Conservation (phyloP, 1,140 invertebrate species). For the Tetramorium simillimum region DNA sequence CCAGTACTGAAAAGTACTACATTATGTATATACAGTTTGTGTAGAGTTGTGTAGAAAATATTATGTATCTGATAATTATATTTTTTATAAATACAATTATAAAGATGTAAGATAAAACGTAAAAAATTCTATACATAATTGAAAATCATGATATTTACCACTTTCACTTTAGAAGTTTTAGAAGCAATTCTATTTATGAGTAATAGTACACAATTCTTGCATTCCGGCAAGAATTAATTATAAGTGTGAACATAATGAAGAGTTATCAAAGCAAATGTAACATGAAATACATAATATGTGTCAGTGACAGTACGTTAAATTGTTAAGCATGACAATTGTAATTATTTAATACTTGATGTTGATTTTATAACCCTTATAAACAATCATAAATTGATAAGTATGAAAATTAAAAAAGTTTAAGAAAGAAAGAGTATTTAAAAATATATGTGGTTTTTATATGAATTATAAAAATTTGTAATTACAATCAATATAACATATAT, state of each 20-base stretch:
- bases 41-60: no score
- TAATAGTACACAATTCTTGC: not conserved
- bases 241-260: conserved; percentile 4
- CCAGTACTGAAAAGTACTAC: no score
- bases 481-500: not conserved
- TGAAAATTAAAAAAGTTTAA: not conserved
- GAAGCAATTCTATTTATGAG: not conserved
- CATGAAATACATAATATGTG: not conserved
- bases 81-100: not conserved
- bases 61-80: no score
- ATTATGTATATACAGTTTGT: no score
- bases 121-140: not conserved
- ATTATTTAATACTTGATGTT: not conserved
- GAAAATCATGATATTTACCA: not conserved
- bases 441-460: not conserved
- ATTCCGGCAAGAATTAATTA: conserved; percentile 4
- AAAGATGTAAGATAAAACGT: no score
- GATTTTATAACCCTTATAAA: not conserved
- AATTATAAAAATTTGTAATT: not conserved
- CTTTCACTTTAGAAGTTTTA: conserved; percentile 2
- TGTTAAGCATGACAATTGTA: not conserved
- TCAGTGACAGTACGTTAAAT: not conserved
- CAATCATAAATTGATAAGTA: not conserved
- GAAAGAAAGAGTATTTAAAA: not conserved
- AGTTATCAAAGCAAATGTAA: not conserved